Evolutionary conservation across 2,797 vertebrate species (phyloP).

Genomic region (Pseudotriccus pelzelni): DNA sequence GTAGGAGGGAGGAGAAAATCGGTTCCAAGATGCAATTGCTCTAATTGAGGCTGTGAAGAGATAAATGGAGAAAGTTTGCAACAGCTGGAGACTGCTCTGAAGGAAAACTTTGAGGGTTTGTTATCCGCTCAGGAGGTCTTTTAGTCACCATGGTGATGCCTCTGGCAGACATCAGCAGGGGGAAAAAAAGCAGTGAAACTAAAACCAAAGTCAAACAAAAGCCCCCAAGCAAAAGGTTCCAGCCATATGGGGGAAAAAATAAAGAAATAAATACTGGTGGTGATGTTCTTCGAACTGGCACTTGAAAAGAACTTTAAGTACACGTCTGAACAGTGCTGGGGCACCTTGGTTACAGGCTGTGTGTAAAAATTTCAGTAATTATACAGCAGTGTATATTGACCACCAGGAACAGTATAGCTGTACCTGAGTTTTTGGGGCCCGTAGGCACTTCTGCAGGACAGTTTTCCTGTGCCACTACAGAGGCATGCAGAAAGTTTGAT

Average conservation of each 20-base stretch:
- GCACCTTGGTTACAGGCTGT: not conserved
- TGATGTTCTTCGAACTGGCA: not conserved
- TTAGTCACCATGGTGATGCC: constrained; percentile 63
- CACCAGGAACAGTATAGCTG: not conserved
- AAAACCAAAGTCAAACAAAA: not conserved
- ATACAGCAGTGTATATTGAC: not conserved
- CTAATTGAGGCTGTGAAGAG: constrained; percentile 74
- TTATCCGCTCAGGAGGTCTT: constrained; percentile 69
- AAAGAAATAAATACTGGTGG: not conserved
- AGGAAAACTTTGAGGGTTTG: constrained; percentile 61
- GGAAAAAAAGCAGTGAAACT: not conserved
- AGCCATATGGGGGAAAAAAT: not conserved
- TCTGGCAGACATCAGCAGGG: constrained; percentile 12
- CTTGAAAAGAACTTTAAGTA: not conserved
- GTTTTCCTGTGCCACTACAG: not conserved
- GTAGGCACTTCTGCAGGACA: not conserved
- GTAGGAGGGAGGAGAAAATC: constrained; percentile 65
- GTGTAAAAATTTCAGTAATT: not conserved
- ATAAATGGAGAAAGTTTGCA: constrained; percentile 70
- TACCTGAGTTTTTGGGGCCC: not conserved
- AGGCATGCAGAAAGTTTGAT: not conserved
- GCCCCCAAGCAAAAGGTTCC: not conserved
- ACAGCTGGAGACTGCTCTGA: constrained; percentile 64
- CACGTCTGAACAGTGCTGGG: not conserved
- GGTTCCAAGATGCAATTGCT: constrained; percentile 63